These are phyloP conservation scores for Meteorus sp. DNA, from an alignment of 1,140 invertebrate species.

Conservation along the genomic window DNA sequence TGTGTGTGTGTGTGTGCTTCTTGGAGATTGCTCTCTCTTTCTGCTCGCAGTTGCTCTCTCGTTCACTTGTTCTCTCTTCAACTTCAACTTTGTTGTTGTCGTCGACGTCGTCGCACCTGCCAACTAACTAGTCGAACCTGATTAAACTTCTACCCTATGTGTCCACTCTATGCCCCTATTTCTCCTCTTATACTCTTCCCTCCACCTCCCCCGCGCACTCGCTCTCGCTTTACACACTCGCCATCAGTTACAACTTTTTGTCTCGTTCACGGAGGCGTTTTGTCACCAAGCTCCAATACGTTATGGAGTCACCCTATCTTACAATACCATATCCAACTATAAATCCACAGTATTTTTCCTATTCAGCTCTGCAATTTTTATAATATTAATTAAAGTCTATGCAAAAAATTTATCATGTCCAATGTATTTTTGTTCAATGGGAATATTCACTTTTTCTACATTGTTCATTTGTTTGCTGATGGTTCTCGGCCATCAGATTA, in stretches of 20 bases:
- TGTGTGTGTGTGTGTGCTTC: slow-evolving; percentile 30
- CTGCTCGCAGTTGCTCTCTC: too few relatives aligned
- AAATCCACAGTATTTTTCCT: background rate
- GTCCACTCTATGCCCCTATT: slow-evolving; percentile 42
- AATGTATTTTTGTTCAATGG: too few relatives aligned
- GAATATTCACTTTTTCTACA: too few relatives aligned
- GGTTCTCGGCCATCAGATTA: too few relatives aligned
- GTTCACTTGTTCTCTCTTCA: too few relatives aligned
- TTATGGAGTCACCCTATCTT: background rate
- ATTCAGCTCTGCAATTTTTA: too few relatives aligned
- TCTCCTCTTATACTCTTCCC: slow-evolving; percentile 21
- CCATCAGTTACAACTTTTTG: slow-evolving; percentile 17
- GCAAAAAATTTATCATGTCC: too few relatives aligned
- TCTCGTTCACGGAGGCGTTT: slow-evolving; percentile 28
- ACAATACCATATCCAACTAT: background rate
- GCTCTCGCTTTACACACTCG: background rate
- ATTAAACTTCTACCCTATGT: slow-evolving; percentile 56
- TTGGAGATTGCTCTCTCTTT: slow-evolving; percentile 32
- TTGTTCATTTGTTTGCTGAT: too few relatives aligned
- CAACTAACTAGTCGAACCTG: slow-evolving; percentile 59
- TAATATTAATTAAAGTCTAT: too few relatives aligned
- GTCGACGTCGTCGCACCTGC: slow-evolving; percentile 56
- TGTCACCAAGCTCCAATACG: slow-evolving; percentile 13
- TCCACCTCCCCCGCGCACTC: slow-evolving; percentile 23
- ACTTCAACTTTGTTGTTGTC: slow-evolving; percentile 30